A percentile compares a stretch with the other conserved stretches of the same genome.
Conservation (phyloP, 2,797 vertebrate genomes). For the Acipenser transmontanus region DNA sequence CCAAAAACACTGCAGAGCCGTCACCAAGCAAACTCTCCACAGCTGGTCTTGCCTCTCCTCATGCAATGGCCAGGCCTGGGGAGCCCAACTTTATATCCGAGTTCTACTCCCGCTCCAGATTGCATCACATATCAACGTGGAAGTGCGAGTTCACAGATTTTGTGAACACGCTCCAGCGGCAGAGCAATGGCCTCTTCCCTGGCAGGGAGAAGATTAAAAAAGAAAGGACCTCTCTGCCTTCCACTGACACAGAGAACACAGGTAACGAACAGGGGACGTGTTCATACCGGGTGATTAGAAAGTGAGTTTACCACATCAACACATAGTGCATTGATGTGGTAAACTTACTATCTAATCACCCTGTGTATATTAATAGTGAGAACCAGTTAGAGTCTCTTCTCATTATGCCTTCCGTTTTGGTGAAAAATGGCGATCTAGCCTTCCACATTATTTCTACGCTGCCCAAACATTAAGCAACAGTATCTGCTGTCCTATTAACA, state of each 20-base stretch:
- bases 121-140: conserved; percentile 96
- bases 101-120: conserved; percentile 86
- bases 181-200: conserved; percentile 67
- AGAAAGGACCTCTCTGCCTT: conserved; percentile 35
- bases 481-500: no score
- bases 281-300: neutral
- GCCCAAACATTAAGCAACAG: no score
- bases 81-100: conserved; percentile 81
- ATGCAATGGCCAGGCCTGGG: conserved; percentile 40
- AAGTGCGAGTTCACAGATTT: conserved; percentile 88
- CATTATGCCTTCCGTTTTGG: no score
- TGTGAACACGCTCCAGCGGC: conserved; percentile 80
- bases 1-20: conserved; percentile 62
- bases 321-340: no score
- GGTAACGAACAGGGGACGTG: neutral
- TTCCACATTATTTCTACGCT: no score
- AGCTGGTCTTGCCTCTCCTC: no score
- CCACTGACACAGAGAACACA: conserved; percentile 9
- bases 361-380: no score
- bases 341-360: no score
- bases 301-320: no score
- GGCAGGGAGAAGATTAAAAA: conserved; percentile 89
- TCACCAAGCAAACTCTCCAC: no score
- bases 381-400: no score
- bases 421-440: no score